Evolutionary conservation across 2,113 vertebrate genomes (phyloP).

Genomic region (Eubucco bourcierii): DNA sequence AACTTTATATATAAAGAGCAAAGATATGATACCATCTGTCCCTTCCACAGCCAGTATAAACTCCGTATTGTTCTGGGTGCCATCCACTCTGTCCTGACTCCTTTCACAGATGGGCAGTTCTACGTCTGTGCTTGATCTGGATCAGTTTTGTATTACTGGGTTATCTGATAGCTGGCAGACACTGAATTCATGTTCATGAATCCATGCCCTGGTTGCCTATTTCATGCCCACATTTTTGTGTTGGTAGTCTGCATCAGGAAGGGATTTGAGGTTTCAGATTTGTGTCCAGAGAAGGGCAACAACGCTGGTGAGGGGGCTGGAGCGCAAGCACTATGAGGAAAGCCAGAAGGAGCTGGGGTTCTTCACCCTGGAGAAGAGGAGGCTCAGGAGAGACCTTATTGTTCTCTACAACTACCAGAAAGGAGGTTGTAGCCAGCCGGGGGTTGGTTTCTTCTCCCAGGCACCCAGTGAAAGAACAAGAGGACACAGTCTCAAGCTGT

Average conservation of each 20-base stretch:
- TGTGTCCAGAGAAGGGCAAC: too few relatives aligned
- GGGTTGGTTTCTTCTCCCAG: too few relatives aligned
- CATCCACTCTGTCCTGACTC: rapidly evolving
- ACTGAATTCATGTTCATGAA: not conserved
- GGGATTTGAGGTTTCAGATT: not conserved
- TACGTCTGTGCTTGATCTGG: not conserved
- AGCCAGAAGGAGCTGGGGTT: too few relatives aligned
- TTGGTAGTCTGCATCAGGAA: not conserved
- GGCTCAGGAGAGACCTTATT: too few relatives aligned
- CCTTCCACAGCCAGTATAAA: not conserved
- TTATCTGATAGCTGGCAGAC: not conserved
- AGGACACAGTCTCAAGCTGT: too few relatives aligned
- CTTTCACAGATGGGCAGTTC: not conserved
- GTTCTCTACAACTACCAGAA: too few relatives aligned
- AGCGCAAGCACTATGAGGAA: too few relatives aligned
- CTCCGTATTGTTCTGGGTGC: not conserved
- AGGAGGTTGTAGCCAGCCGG: too few relatives aligned
- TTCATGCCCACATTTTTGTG: not conserved
- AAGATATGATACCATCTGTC: not conserved
- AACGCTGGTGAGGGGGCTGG: too few relatives aligned
- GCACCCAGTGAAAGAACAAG: too few relatives aligned
- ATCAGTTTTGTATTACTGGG: not conserved
- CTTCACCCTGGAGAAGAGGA: too few relatives aligned
- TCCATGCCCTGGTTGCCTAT: not conserved
- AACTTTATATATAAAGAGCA: not conserved